Conservation (phyloP, 2,888 invertebrate genomes). For the Thera obeliscata region DNA sequence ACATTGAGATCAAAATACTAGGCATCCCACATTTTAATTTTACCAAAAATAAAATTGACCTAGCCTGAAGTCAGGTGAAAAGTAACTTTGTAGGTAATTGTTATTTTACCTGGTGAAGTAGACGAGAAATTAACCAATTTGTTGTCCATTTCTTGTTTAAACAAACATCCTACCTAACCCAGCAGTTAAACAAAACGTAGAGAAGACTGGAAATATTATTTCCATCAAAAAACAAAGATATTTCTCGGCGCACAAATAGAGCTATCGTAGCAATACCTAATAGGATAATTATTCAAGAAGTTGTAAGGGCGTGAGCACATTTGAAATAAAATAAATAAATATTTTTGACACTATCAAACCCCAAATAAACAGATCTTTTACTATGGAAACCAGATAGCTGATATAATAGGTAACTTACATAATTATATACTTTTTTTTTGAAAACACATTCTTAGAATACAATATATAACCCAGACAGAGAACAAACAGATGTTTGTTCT, state of each 20-base stretch:
- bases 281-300: constrained; percentile 73
- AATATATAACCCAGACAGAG: no score
- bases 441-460: no score
- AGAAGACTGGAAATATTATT: constrained; percentile 19
- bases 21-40: no score
- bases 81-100: no score
- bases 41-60: no score
- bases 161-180: constrained; percentile 7
- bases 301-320: constrained; percentile 40
- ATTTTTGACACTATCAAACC: background rate
- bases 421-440: no score
- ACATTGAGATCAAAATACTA: no score
- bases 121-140: background rate
- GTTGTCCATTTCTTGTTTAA: constrained; percentile 7
- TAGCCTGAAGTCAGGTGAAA: background rate
- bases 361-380: no score
- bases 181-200: constrained; percentile 23
- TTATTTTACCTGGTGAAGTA: background rate
- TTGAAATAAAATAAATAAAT: background rate
- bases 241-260: constrained; percentile 57
- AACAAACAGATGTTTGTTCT: no score
- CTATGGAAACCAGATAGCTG: no score
- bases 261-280: constrained; percentile 70
- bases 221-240: constrained; percentile 40
- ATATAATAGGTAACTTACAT: no score